These are phyloP conservation scores for Oryzias dopingdopingensis DNA, from an alignment of 2,797 vertebrate genomes.

Conservation along the genomic window DNA sequence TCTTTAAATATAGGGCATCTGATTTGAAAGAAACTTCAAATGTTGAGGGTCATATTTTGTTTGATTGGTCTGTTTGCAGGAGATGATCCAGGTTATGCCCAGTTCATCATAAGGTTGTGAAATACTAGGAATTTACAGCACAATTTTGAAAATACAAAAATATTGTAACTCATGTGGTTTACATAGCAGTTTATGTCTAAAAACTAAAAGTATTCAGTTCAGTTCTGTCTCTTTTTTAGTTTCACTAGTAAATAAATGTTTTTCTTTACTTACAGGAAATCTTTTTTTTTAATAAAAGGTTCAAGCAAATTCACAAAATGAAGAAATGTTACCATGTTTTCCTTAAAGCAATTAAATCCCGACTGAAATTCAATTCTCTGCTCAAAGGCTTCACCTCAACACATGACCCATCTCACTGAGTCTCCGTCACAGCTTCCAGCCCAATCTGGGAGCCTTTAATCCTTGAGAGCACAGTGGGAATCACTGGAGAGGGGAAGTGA, in stretches of 20 bases:
- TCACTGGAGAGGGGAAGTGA: slow-evolving; percentile 32
- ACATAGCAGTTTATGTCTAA: background rate
- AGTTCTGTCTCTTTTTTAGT: background rate
- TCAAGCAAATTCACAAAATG: too few species aligned
- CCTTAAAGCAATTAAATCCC: slow-evolving; percentile 3
- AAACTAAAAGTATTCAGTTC: too few species aligned
- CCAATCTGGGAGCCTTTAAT: slow-evolving; percentile 47
- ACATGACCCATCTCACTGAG: slow-evolving; percentile 39
- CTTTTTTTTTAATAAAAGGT: too few species aligned
- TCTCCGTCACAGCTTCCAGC: slow-evolving; percentile 47
- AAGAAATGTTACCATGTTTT: too few species aligned
- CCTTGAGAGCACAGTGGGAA: slow-evolving; percentile 31
- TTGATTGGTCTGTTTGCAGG: too few species aligned
- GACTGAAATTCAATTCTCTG: slow-evolving; percentile 39
- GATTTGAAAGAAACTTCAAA: too few species aligned
- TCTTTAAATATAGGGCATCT: too few species aligned
- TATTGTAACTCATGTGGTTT: background rate
- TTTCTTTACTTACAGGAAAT: background rate
- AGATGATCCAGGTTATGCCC: too few species aligned
- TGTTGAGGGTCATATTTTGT: too few species aligned
- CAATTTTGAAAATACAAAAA: too few species aligned
- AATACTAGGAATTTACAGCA: too few species aligned
- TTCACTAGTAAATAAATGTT: background rate
- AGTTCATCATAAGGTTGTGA: too few species aligned
- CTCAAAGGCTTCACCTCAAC: slow-evolving; percentile 12